Percentiles rank a stretch among this genome's conserved stretches.
Conservation (phyloP, 2,797 vertebrate genomes). For the Hoplostethus atlanticus region DNA sequence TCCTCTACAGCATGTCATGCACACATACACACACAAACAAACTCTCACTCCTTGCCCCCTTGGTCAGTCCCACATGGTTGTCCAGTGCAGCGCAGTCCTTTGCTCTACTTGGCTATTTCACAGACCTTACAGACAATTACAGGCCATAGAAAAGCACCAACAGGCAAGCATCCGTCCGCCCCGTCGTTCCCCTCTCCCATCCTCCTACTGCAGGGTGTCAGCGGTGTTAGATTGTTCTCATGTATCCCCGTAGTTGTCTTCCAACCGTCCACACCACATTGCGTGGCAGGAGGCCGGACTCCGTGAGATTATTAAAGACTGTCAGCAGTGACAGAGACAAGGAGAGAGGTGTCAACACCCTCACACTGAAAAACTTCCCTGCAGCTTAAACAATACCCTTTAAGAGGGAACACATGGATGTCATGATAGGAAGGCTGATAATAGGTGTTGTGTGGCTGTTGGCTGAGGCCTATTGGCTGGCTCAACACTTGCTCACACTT, state of each 20-base stretch:
- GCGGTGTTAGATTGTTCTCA: constrained; percentile 57
- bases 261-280: constrained; percentile 43
- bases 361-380: constrained; percentile 63
- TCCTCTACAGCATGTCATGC: background rate
- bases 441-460: constrained; percentile 81
- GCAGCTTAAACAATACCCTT: constrained; percentile 73
- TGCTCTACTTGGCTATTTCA: constrained; percentile 67
- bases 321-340: constrained; percentile 71
- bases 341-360: constrained; percentile 73
- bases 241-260: constrained; percentile 37
- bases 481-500: constrained; percentile 79
- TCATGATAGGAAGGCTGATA: constrained; percentile 71
- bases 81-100: constrained; percentile 54
- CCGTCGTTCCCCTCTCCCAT: constrained; percentile 20
- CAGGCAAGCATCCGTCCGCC: constrained; percentile 43
- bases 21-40: constrained; percentile 43
- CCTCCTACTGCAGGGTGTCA: constrained; percentile 56
- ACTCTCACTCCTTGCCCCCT: constrained; percentile 44
- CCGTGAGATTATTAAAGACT: constrained; percentile 74
- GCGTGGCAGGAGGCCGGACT: constrained; percentile 65
- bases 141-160: constrained; percentile 65
- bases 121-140: constrained; percentile 70
- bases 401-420: constrained; percentile 76
- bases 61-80: constrained; percentile 48
- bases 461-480: constrained; percentile 65